Evolutionary conservation across 2,797 vertebrate genomes (phyloP).

Genomic region (Mionectes olivaceus): DNA sequence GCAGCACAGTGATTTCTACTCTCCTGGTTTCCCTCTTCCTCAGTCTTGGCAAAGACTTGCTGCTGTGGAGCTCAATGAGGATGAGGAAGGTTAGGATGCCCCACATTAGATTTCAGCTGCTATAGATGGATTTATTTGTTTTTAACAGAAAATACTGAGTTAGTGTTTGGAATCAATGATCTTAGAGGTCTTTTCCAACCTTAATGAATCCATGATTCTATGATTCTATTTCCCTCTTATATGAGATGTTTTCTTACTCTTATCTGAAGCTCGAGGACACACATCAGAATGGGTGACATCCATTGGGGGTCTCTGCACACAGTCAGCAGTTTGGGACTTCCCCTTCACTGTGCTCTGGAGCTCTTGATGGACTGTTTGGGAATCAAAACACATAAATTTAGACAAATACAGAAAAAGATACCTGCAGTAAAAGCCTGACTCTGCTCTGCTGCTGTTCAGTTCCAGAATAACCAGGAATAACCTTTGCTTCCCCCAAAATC

Average conservation of each 20-base stretch:
- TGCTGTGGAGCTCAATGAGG: neutral
- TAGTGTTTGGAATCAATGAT: neutral
- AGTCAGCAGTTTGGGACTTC: neutral
- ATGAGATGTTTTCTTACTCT: neutral
- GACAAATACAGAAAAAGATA: neutral
- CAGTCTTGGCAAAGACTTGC: neutral
- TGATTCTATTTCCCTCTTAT: neutral
- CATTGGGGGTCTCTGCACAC: neutral
- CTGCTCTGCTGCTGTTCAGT: neutral
- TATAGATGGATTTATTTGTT: neutral
- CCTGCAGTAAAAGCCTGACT: neutral
- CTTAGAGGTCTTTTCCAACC: neutral
- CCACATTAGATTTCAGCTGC: neutral
- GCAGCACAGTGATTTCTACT: neutral
- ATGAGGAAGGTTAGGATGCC: neutral
- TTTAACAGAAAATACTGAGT: neutral
- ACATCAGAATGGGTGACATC: neutral
- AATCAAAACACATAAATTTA: neutral
- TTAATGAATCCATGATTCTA: neutral
- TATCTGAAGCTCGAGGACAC: neutral
- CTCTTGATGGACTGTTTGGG: neutral
- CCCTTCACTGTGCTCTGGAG: neutral
- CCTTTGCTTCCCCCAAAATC: neutral
- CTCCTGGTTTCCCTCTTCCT: neutral
- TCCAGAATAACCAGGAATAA: neutral